Base-by-base conservation (phyloP, 2,797 vertebrate species). In the Trachops cirrhosus region DNA sequence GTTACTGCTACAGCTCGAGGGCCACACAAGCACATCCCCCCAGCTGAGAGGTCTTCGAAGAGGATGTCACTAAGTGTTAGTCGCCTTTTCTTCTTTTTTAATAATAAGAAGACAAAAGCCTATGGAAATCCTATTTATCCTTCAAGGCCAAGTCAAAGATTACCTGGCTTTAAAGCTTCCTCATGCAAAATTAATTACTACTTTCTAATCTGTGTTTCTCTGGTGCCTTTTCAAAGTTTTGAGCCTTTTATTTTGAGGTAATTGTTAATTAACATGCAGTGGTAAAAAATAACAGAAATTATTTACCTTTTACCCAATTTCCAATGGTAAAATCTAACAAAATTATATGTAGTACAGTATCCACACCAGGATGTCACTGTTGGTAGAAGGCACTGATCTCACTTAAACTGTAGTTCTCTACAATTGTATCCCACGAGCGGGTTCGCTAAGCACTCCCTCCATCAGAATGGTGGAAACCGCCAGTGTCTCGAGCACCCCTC, bases 131-230 rank as follows among this genome's bases (percentile, higher is more conserved):
- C 41, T 79, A 68, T 50, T 85, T 48, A 70, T 70, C n/a, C 37
- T 90, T 92, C 82, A 92, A 77, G 37, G 44, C 64, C 44, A 82
- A 91, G 80, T 90, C 83, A 93, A 96, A 92, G 22, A 71, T 26
- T 19, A 85, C 21, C 70, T 93, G 86, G 32, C 39, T 92, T 79
- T 91, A 91, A 79, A 86, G 39, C 44, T 79, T 77, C 74, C 18
- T 86, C 19, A 52, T 19, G 54, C 39, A 87, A 71, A 68, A 87
- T 54, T 19, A 92, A 41, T 54, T 86, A 68, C 14, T 91, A 73
- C 24, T 21, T 84, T 79, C 37, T 78, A 21, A 73, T 80, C 79
- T 95, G 44, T 46, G 44, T 79, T 94, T 37, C 70, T 9, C n/a
- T 34, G 22, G 6, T 80, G 15, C 14, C 41, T 64, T 32, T 19